A percentile compares a stretch with the other conserved stretches of the same genome.
Conservation (phyloP, 2,888 invertebrate genomes). For the Caenorhabditis becei region DNA sequence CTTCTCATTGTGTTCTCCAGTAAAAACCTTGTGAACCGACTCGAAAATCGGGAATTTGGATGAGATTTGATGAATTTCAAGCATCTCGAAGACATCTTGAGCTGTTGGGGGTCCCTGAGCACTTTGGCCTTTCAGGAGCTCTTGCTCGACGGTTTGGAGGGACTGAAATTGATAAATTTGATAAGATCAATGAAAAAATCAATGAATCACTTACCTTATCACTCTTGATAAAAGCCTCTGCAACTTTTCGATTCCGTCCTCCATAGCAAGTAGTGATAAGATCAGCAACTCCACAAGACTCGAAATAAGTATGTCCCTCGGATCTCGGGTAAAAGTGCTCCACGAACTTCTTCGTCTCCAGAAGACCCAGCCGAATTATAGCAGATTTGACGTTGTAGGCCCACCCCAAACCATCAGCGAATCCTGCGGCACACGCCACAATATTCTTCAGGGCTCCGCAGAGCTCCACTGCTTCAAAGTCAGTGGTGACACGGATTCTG, state of each 20-base stretch:
- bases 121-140: constrained; percentile 98
- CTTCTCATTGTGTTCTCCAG: constrained; percentile 83
- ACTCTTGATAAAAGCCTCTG: constrained; percentile 94
- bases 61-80: constrained; percentile 31
- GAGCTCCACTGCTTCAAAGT: constrained; percentile 96
- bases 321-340: constrained; percentile 93
- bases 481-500: constrained; percentile 95
- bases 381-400: constrained; percentile 99
- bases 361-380: constrained; percentile 96
- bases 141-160: constrained; percentile 92
- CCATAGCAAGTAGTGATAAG: constrained; percentile 98
- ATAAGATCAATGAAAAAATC: no score
- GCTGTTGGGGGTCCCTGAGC: constrained; percentile 98
- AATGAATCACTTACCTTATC: constrained; percentile 86
- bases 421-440: constrained; percentile 97
- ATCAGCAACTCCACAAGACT: constrained; percentile 98
- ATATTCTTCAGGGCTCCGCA: constrained; percentile 99
- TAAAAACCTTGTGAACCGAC: constrained; percentile 94
- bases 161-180: constrained; percentile 83
- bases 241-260: constrained; percentile 94
- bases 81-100: constrained; percentile 81
- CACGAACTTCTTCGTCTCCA: constrained; percentile 91
- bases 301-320: constrained; percentile 94
- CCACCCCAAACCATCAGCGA: constrained; percentile 93
- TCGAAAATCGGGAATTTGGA: constrained; percentile 93